Conservation (phyloP, 2,113 vertebrate genomes). For the Pelodiscus sinensis region DNA sequence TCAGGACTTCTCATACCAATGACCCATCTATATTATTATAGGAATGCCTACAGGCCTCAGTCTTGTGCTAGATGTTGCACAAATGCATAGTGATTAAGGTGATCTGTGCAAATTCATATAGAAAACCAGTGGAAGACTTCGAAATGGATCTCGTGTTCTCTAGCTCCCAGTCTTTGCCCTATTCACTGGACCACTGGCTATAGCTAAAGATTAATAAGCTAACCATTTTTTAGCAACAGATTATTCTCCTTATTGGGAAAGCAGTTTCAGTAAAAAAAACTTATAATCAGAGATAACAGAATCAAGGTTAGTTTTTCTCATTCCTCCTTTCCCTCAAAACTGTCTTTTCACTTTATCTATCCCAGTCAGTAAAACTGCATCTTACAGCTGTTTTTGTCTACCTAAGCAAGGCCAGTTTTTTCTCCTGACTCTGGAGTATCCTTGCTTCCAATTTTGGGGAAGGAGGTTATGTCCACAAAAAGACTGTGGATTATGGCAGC, state of each 20-base stretch:
- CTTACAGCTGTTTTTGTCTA: neutral
- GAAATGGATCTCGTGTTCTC: neutral
- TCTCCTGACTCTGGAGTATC: neutral
- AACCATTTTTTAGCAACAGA: too few relatives aligned
- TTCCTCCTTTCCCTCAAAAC: neutral
- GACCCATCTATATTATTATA: neutral
- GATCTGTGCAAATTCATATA: neutral
- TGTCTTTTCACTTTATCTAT: neutral
- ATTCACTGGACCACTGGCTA: rapidly evolving
- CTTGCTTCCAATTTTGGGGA: neutral
- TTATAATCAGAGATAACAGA: neutral
- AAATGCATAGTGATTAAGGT: neutral
- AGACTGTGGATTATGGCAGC: too few relatives aligned
- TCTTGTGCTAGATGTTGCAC: neutral
- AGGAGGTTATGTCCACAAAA: too few relatives aligned
- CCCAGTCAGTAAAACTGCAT: neutral
- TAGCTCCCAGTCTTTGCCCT: rapidly evolving
- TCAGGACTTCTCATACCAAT: neutral
- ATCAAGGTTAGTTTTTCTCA: neutral
- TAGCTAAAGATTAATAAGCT: neutral
- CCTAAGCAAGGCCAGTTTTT: neutral
- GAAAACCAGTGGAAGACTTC: neutral
- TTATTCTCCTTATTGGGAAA: too few relatives aligned
- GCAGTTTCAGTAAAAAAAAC: too few relatives aligned
- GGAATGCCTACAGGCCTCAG: neutral